Percentiles rank a stretch among this genome's conserved stretches.
These are phyloP conservation scores for Zaprionus vittiger DNA, from an alignment of 1,140 invertebrate genomes.

Conservation along the genomic window DNA sequence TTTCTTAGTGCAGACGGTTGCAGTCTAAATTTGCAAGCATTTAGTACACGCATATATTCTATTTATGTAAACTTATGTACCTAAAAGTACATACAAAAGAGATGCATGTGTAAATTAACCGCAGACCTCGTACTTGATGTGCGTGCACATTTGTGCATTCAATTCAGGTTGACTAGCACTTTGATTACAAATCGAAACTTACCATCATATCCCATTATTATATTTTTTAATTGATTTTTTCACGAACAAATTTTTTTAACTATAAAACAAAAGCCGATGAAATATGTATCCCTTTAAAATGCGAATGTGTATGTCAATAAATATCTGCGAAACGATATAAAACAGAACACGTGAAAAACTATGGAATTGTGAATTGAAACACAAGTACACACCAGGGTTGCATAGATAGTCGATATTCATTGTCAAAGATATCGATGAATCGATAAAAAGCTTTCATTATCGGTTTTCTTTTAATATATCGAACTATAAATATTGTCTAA, in stretches of 20 bases:
- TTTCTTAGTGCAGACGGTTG: background rate
- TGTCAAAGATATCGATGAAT: slow-evolving; percentile 29
- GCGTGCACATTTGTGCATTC: background rate
- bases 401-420: background rate
- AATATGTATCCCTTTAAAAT: slow-evolving; percentile 68
- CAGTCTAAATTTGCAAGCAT: slow-evolving; percentile 30
- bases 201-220: slow-evolving; percentile 72
- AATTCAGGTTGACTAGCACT: slow-evolving; percentile 15
- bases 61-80: slow-evolving; percentile 45
- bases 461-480: slow-evolving; percentile 14
- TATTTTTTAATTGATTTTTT: slow-evolving; percentile 38
- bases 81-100: slow-evolving; percentile 23
- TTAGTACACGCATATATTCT: slow-evolving; percentile 34
- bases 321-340: slow-evolving; percentile 69
- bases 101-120: slow-evolving; percentile 37
- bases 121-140: slow-evolving; percentile 15
- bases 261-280: slow-evolving; percentile 64
- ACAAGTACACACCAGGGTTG: slow-evolving; percentile 24
- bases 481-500: slow-evolving; percentile 9
- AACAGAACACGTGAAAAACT: slow-evolving; percentile 70
- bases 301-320: slow-evolving; percentile 63
- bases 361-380: slow-evolving; percentile 53
- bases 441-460: slow-evolving; percentile 7
- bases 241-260: slow-evolving; percentile 54
- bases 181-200: slow-evolving; percentile 17